Base-by-base conservation (phyloP, 2,888 invertebrate species). In the Spatulosminthurus flaviceps region DNA sequence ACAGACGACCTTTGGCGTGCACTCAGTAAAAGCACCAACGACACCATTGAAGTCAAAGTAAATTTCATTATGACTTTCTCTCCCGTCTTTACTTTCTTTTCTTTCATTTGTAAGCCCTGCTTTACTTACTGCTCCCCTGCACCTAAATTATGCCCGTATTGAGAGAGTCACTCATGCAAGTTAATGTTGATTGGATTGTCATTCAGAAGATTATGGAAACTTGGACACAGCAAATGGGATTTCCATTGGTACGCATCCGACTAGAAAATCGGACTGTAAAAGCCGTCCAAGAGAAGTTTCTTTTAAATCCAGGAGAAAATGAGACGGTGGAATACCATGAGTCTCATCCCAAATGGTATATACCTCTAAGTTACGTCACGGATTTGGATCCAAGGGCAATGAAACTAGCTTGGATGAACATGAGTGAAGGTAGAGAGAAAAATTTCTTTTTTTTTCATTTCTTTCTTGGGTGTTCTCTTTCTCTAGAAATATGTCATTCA, bases 211-310 rank as follows among this genome's bases (percentile, higher is more conserved):
- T 93, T 81, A 92, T 93, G 92, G 92, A 92, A 84, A 92, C 92
- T 5, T 95, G 95, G 95, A 95, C 94, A 21, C 91, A 93, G 84
- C 92, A 93, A 87, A 93, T 93, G 87, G 95, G 95, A 0, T 95
- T 93, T 87, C 95, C 95, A 0, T 88, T 94, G n/a, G 90, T 95
- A 9, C 91, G 90, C 22, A 91, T 95, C 29, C 89, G 89, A 0
- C 88, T 90, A 73, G 89, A 90, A 51, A 92, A 91, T 0, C 89
- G 90, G 70, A 90, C 91, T 73, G 90, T 94, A 1, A 88, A 90
- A 0, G 90, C 93, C 0, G 90, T 89, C 1, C 95, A 94, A 87
- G 91, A 92, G 86, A 88, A 93, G 88, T 93, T 89, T 86, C 82
- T 87, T 16, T 82, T 87, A 60, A 86, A 86, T 77, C 86, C 86